A percentile compares a stretch with the other conserved stretches of the same genome.
These are phyloP conservation scores for Drosophila merina DNA, from an alignment of 2,888 invertebrate species.

Conservation along the genomic window DNA sequence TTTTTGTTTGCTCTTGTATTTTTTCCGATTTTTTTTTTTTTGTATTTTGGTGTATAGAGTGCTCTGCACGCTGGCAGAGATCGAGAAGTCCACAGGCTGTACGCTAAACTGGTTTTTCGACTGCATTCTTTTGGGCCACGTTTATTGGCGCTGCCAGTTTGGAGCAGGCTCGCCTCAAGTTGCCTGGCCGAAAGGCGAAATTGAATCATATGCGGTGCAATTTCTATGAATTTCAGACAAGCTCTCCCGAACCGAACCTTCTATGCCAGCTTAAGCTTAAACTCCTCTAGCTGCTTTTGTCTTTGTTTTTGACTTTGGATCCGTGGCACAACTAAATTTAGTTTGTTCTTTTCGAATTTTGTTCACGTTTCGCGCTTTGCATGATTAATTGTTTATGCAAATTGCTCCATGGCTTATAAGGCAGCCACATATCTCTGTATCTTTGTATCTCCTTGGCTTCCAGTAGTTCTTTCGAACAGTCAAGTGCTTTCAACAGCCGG, in stretches of 20 bases:
- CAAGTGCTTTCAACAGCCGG: conserved; percentile 2
- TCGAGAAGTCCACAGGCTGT: conserved; percentile 66
- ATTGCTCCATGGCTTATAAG: conserved; percentile 62
- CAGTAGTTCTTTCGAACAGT: background rate
- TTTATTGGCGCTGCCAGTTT: conserved; percentile 60
- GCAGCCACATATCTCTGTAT: conserved; percentile 13
- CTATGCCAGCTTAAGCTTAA: background rate
- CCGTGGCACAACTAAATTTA: conserved; percentile 56
- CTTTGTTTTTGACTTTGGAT: background rate
- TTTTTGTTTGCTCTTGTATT: conserved; percentile 15
- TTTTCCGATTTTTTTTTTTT: conserved; percentile 12
- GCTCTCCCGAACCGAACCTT: conserved; percentile 3
- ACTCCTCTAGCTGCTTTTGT: conserved; percentile 10
- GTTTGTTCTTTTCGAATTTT: conserved; percentile 60
- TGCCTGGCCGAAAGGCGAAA: conserved; percentile 66
- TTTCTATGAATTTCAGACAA: conserved; percentile 51
- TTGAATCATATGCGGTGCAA: conserved; percentile 70
- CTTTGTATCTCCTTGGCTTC: conserved; percentile 10
- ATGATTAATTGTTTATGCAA: conserved; percentile 78
- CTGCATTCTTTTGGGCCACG: conserved; percentile 78
- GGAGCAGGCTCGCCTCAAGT: conserved; percentile 58
- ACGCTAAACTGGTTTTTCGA: conserved; percentile 73
- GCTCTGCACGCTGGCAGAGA: conserved; percentile 47
- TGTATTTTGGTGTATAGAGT: conserved; percentile 10
- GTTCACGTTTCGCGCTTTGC: conserved; percentile 72